Conservation (phyloP, 2,113 vertebrate species). For the Morone chrysops region DNA sequence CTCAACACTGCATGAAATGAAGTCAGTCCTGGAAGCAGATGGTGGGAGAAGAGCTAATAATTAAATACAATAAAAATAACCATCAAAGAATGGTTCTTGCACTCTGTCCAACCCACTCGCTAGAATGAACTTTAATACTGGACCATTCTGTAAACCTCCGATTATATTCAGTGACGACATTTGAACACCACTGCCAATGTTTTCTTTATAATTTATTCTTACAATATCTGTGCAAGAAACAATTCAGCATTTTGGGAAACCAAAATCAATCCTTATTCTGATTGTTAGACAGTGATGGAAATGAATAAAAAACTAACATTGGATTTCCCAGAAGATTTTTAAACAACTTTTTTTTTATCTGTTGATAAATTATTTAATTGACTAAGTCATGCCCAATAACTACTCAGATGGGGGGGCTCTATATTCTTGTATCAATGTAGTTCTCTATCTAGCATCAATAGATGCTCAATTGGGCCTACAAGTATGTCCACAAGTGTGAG, state of each 20-base stretch:
- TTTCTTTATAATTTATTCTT: not conserved
- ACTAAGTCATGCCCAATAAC: too few species aligned
- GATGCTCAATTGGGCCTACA: too few species aligned
- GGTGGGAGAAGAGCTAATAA: slow-evolving; percentile 26
- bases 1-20: slow-evolving; percentile 43
- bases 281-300: too few species aligned
- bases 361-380: too few species aligned
- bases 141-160: not conserved
- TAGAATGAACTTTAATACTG: not conserved
- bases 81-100: not conserved
- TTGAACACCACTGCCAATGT: not conserved
- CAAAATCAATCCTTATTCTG: not conserved
- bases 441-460: too few species aligned
- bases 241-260: not conserved
- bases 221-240: not conserved
- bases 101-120: not conserved
- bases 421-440: too few species aligned
- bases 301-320: too few species aligned
- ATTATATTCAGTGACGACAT: not conserved
- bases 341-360: too few species aligned
- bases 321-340: too few species aligned
- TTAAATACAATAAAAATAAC: slow-evolving; percentile 27
- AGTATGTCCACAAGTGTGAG: too few species aligned
- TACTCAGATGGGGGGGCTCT: too few species aligned
- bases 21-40: slow-evolving; percentile 42